Evolutionary conservation across 2,113 vertebrate species (phyloP).

Genomic region (Procavia capensis): DNA sequence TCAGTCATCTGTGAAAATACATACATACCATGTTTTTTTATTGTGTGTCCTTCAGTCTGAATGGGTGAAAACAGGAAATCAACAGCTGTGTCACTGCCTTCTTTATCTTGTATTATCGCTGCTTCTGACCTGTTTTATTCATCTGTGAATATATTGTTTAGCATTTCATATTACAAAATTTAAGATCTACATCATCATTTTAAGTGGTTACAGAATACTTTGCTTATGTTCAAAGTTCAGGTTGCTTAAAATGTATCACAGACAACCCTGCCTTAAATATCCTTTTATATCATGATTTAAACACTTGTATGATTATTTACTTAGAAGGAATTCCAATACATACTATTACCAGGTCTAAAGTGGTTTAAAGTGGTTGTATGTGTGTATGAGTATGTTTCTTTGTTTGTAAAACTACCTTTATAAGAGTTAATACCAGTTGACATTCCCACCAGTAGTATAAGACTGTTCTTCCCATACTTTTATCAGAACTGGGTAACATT

Average conservation of each 20-base stretch:
- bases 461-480: neutral
- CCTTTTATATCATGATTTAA: neutral
- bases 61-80: neutral
- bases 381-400: neutral
- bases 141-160: neutral
- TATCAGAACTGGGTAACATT: neutral
- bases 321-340: neutral
- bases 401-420: neutral
- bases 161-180: neutral
- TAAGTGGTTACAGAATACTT: neutral
- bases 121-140: neutral
- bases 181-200: neutral
- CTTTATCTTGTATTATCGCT: neutral
- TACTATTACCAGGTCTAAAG: neutral
- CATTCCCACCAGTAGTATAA: neutral
- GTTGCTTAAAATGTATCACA: neutral
- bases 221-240: neutral
- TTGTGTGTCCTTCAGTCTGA: neutral
- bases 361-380: neutral
- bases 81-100: neutral
- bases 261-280: neutral
- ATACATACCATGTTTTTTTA: neutral
- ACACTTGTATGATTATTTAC: neutral
- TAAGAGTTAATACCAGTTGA: neutral
- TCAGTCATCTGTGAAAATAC: neutral